Conservation (phyloP, 1,140 invertebrate species). For the Musca domestica region DNA sequence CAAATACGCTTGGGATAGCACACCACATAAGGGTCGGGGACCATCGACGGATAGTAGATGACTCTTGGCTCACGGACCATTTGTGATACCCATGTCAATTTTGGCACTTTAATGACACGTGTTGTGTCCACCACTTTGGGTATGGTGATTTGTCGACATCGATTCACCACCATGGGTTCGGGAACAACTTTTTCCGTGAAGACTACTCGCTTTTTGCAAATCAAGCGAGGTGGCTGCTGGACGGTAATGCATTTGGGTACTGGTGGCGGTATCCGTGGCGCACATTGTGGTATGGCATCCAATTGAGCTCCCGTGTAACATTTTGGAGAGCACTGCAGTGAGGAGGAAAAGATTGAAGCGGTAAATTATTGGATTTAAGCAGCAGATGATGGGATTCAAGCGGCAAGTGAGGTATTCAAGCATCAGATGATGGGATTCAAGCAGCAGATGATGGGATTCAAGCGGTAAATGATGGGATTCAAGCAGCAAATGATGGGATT, state of each 20-base stretch:
- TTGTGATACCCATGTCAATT: constrained; percentile 48
- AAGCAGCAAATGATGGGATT: too few relatives aligned
- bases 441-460: too few relatives aligned
- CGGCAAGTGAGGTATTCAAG: too few relatives aligned
- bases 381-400: too few relatives aligned
- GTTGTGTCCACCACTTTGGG: constrained; percentile 47
- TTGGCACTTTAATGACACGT: constrained; percentile 44
- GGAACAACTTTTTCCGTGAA: constrained; percentile 46
- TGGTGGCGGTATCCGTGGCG: constrained; percentile 44
- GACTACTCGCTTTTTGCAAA: constrained; percentile 47
- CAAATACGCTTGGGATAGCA: constrained; percentile 48
- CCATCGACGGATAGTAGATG: constrained; percentile 49
- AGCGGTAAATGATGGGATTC: too few relatives aligned
- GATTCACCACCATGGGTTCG: constrained; percentile 48
- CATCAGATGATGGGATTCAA: too few relatives aligned
- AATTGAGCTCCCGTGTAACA: constrained; percentile 45
- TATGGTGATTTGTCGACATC: constrained; percentile 44
- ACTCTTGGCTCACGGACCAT: constrained; percentile 47
- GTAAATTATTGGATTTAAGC: too few relatives aligned
- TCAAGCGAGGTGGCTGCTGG: constrained; percentile 46
- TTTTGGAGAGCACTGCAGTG: constrained; percentile 47
- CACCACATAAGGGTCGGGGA: constrained; percentile 48
- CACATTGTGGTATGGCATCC: constrained; percentile 46
- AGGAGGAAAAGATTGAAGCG: too few relatives aligned
- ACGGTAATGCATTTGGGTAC: constrained; percentile 47